phyloP scores from a whole-genome alignment of 2,113 vertebrate species.

The Cinclus cinclus region DNA sequence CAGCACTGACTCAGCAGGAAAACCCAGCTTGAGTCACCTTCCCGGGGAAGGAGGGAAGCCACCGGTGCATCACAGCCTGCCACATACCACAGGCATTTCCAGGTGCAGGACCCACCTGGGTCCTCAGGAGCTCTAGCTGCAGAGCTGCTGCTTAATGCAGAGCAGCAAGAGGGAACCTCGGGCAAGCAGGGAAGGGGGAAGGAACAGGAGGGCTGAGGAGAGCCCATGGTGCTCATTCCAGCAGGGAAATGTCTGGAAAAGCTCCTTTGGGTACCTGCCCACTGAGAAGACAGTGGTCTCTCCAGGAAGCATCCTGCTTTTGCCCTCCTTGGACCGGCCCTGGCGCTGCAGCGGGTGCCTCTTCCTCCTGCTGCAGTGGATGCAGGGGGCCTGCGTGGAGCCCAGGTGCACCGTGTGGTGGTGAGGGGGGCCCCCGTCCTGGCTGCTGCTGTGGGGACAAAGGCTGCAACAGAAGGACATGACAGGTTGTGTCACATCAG shows the following conservation, averaged over 20 bases:
- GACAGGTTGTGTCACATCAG: not conserved
- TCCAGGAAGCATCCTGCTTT: constrained; percentile 77
- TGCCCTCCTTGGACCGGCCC: constrained; percentile 77
- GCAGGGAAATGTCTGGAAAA: not conserved
- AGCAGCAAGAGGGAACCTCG: not conserved
- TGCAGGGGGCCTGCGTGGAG: constrained; percentile 84
- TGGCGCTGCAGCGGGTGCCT: constrained; percentile 80
- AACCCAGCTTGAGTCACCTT: constrained; percentile 22
- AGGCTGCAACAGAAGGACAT: constrained; percentile 67
- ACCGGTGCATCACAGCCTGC: not conserved
- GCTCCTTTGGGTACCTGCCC: constrained; percentile 79
- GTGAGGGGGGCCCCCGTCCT: constrained; percentile 83
- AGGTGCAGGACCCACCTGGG: not conserved
- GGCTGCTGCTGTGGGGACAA: constrained; percentile 82
- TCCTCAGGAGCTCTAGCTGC: not conserved
- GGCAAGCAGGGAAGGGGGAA: not conserved
- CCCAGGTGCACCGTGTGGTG: constrained; percentile 92
- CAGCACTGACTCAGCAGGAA: constrained; percentile 7
- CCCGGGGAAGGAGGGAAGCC: not conserved
- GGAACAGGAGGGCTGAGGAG: not conserved
- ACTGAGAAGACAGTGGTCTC: constrained; percentile 94
- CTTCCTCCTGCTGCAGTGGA: constrained; percentile 87
- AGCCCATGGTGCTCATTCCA: rapidly evolving
- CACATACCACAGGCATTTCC: not conserved
- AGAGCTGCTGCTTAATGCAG: not conserved